These are phyloP conservation scores for Synanthedon vespiformis DNA, from an alignment of 2,888 invertebrate genomes.

Conservation along the genomic window DNA sequence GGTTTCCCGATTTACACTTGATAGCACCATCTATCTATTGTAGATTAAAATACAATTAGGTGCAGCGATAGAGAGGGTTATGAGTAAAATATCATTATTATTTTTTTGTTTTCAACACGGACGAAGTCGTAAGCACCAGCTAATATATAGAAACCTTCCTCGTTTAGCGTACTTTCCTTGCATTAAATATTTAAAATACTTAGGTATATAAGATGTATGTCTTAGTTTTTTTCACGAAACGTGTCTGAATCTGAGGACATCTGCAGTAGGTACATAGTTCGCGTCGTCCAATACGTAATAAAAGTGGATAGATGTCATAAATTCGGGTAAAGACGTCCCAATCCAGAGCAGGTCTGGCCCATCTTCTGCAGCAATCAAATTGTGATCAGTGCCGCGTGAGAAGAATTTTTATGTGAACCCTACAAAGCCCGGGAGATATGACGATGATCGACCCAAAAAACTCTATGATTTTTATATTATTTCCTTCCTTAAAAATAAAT, in stretches of 20 bases:
- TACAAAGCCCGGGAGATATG: conserved; percentile 38
- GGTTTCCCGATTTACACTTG: too few relatives aligned
- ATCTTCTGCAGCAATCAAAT: conserved; percentile 50
- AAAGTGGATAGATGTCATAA: conserved; percentile 52
- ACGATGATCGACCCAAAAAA: conserved; percentile 20
- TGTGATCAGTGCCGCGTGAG: conserved; percentile 53
- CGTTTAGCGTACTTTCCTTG: too few relatives aligned
- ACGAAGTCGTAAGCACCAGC: too few relatives aligned
- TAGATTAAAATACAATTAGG: too few relatives aligned
- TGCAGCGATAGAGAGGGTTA: too few relatives aligned
- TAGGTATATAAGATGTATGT: too few relatives aligned
- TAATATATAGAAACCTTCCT: too few relatives aligned
- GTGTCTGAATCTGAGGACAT: conserved; percentile 35
- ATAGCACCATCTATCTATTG: too few relatives aligned
- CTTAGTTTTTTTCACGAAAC: background rate
- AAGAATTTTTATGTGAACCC: conserved; percentile 53
- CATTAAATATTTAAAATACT: too few relatives aligned
- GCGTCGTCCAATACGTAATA: conserved; percentile 55
- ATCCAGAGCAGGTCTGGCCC: conserved; percentile 28
- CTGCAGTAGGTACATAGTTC: conserved; percentile 26
- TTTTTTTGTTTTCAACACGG: too few relatives aligned
- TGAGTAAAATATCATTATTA: too few relatives aligned
- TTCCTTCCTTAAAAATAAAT: too few relatives aligned
- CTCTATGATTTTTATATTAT: background rate
- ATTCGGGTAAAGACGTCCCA: conserved; percentile 35